A percentile compares a stretch with the other conserved stretches of the same genome.
Conservation (phyloP, 1,140 invertebrate genomes). For the Panagrolaimus sp. region DNA sequence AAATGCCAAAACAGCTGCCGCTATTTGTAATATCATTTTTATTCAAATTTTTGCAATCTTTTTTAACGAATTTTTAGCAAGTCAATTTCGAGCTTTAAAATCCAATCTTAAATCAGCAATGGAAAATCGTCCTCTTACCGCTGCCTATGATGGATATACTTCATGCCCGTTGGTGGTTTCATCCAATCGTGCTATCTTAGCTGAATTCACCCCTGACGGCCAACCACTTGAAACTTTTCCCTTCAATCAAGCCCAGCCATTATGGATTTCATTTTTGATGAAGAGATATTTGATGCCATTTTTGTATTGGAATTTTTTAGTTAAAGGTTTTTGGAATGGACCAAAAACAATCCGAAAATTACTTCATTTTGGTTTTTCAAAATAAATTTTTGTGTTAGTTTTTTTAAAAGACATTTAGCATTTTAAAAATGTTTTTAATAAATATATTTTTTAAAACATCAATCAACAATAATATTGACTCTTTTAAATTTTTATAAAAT, state of each 20-base stretch:
- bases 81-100: conserved; percentile 73
- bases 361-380: conserved; percentile 61
- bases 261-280: conserved; percentile 73
- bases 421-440: no score
- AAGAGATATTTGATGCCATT: conserved; percentile 81
- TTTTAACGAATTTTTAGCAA: conserved; percentile 68
- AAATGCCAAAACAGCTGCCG: conserved; percentile 91
- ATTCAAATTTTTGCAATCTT: background rate
- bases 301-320: conserved; percentile 84
- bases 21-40: conserved; percentile 74
- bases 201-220: conserved; percentile 86
- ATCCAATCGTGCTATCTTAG: conserved; percentile 72
- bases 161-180: conserved; percentile 89
- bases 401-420: no score
- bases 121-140: conserved; percentile 2
- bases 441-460: no score
- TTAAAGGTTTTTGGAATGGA: conserved; percentile 81
- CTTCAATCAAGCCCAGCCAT: conserved; percentile 78
- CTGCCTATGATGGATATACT: conserved; percentile 82
- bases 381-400: no score
- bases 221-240: conserved; percentile 91
- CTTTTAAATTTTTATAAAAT: no score
- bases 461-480: no score
- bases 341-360: conserved; percentile 72
- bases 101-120: conserved; percentile 68